Evolutionary conservation across 2,113 vertebrate genomes (phyloP).

Genomic region (Scolopax mira): DNA sequence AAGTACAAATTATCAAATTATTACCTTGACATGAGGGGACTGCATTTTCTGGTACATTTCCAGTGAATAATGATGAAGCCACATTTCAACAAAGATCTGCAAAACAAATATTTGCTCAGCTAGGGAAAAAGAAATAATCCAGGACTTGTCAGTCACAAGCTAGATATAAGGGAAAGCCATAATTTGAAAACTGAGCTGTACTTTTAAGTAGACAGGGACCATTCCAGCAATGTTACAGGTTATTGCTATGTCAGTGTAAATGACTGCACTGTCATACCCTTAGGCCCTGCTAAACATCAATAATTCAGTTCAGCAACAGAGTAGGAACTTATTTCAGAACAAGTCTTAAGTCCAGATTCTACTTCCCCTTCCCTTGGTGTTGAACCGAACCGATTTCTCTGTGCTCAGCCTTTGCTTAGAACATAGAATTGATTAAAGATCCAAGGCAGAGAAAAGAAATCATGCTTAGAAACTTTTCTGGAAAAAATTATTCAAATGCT

Average conservation of each 20-base stretch:
- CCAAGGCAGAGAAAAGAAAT: not conserved
- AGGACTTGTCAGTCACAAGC: not conserved
- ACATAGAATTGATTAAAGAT: not conserved
- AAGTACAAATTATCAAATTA: slow-evolving; percentile 4
- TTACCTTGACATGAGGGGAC: slow-evolving; percentile 97
- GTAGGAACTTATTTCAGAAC: not conserved
- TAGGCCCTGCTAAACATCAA: not conserved
- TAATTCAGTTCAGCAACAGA: not conserved
- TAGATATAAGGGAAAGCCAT: not conserved
- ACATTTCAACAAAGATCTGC: slow-evolving; percentile 97
- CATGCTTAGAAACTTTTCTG: not conserved
- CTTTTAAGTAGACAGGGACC: not conserved
- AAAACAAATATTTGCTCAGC: slow-evolving; percentile 16
- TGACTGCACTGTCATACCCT: not conserved
- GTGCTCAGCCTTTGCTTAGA: not conserved
- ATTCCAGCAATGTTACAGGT: not conserved
- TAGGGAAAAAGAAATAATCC: not conserved
- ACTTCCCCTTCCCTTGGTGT: not conserved
- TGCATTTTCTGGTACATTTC: slow-evolving; percentile 98
- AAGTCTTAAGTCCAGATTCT: not conserved
- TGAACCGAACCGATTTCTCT: not conserved
- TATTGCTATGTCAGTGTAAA: not conserved
- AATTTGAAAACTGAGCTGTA: not conserved
- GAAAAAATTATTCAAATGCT: not conserved
- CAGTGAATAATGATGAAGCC: slow-evolving; percentile 97